These are phyloP conservation scores for Takifugu rubripes DNA, from an alignment of 2,797 vertebrate genomes.

Conservation along the genomic window DNA sequence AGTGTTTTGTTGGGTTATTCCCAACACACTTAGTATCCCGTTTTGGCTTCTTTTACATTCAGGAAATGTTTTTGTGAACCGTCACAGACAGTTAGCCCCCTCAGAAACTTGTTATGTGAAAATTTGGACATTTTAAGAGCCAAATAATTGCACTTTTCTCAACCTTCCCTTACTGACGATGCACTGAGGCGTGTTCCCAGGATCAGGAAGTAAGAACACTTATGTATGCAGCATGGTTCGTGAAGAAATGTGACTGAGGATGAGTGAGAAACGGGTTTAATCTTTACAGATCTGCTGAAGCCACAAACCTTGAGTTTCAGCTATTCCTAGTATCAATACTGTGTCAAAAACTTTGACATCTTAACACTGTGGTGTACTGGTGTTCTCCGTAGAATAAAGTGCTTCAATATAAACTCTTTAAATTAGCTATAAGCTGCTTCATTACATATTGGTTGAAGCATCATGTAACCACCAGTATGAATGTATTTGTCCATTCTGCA, in stretches of 20 bases:
- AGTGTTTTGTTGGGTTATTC: slow-evolving; percentile 25
- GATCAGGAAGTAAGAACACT: neutral
- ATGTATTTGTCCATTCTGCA: slow-evolving; percentile 58
- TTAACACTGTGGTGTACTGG: slow-evolving; percentile 3
- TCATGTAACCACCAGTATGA: slow-evolving; percentile 42
- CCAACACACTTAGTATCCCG: slow-evolving; percentile 34
- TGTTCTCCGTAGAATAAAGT: slow-evolving; percentile 12
- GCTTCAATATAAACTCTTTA: slow-evolving; percentile 13
- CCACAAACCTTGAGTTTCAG: slow-evolving; percentile 1
- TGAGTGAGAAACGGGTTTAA: neutral
- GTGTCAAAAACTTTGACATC: slow-evolving; percentile 17
- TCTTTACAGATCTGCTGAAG: slow-evolving; percentile 9
- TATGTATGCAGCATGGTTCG: neutral
- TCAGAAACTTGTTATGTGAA: slow-evolving; percentile 3
- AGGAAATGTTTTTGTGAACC: slow-evolving; percentile 28
- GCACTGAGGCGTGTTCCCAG: slow-evolving; percentile 1
- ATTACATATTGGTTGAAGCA: slow-evolving; percentile 18
- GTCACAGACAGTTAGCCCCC: slow-evolving; percentile 18
- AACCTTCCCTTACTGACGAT: neutral
- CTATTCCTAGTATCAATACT: slow-evolving; percentile 10
- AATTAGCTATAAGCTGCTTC: slow-evolving; percentile 20
- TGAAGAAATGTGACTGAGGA: neutral
- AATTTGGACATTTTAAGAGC: neutral
- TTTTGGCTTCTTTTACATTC: slow-evolving; percentile 17
- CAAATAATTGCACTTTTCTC: neutral